phyloP scores from a whole-genome alignment of 2,113 vertebrate genomes.

The Cyprinodon variegatus region DNA sequence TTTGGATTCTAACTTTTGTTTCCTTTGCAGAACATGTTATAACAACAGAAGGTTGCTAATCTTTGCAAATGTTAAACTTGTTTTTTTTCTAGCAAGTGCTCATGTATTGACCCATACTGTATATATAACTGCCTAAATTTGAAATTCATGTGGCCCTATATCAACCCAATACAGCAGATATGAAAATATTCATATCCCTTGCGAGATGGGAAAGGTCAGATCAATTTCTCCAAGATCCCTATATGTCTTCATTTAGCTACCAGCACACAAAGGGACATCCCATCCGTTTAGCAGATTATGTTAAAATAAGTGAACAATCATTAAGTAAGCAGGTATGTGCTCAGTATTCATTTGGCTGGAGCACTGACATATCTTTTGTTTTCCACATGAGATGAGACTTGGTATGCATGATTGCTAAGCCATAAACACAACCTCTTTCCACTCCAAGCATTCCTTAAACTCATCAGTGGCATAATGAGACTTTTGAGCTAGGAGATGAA shows the following conservation, averaged over 20 bases:
- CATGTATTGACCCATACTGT: constrained; percentile 46
- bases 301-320: constrained; percentile 64
- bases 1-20: too few species aligned
- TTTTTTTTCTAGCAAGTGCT: constrained; percentile 44
- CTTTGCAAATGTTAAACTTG: constrained; percentile 9
- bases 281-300: constrained; percentile 50
- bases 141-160: constrained; percentile 58
- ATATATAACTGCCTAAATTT: constrained; percentile 62
- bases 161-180: constrained; percentile 68
- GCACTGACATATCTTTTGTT: constrained; percentile 66
- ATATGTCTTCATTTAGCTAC: constrained; percentile 74
- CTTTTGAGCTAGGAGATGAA: constrained; percentile 81
- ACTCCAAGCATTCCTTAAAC: constrained; percentile 73
- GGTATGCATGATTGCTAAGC: constrained; percentile 60
- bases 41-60: not conserved
- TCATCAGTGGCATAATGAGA: constrained; percentile 82
- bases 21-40: not conserved
- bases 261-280: constrained; percentile 28
- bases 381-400: constrained; percentile 59
- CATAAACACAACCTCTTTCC: constrained; percentile 69
- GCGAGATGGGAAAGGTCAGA: constrained; percentile 73
- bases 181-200: constrained; percentile 71
- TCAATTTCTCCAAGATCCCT: constrained; percentile 64
- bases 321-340: constrained; percentile 53
- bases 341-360: constrained; percentile 56